Evolutionary conservation across 2,113 vertebrate genomes (phyloP).

Genomic region (Pelmatolapia mariae): DNA sequence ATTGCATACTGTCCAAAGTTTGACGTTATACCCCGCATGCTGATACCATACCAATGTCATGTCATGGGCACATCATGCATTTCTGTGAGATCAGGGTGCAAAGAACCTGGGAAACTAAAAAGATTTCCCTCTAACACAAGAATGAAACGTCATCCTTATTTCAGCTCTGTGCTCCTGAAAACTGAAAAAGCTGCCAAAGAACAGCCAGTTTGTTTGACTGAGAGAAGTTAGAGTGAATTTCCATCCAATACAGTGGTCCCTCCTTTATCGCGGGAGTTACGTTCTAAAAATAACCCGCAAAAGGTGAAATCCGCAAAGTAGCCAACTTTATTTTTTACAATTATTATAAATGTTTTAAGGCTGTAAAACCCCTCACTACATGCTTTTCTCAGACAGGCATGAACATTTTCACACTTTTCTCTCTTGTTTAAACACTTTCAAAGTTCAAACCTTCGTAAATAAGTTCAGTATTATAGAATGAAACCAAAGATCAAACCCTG

Average conservation of each 20-base stretch:
- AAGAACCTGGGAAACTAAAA: neutral
- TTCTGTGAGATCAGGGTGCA: neutral
- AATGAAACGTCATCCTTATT: neutral
- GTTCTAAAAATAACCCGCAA: neutral
- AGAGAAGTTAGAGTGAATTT: neutral
- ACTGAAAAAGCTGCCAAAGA: neutral
- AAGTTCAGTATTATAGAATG: neutral
- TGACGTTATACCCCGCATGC: neutral
- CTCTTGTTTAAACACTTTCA: neutral
- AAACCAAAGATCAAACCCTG: no score
- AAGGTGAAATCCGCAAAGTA: neutral
- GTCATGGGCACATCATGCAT: neutral
- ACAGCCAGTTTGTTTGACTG: neutral
- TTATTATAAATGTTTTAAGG: neutral
- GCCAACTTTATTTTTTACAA: neutral
- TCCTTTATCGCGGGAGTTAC: neutral
- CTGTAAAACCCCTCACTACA: neutral
- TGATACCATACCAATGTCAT: neutral
- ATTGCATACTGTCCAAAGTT: neutral
- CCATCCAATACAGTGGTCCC: neutral
- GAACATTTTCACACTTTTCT: no score
- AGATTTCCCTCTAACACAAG: neutral
- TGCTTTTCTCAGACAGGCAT: neutral
- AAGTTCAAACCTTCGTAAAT: neutral
- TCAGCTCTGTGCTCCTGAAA: neutral